A percentile compares a stretch with the other conserved stretches of the same genome.
Evolutionary conservation across 2,113 vertebrate species (phyloP).

Genomic region (Neopipo cinnamomea): DNA sequence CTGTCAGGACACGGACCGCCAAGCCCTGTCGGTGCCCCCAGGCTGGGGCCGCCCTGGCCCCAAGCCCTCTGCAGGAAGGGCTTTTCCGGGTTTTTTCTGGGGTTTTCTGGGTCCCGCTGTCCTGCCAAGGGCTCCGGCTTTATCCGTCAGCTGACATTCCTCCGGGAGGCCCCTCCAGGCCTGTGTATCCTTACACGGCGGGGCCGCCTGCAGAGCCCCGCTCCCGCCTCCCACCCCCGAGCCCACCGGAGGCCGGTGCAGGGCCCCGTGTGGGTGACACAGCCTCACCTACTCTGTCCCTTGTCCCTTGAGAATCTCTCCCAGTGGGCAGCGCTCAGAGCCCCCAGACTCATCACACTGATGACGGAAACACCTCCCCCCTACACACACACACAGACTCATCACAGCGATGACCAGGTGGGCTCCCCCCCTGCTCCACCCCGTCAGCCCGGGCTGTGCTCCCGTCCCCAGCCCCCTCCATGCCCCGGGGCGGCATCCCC

Average conservation of each 20-base stretch:
- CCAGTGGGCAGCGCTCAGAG: neutral
- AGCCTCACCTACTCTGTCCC: neutral
- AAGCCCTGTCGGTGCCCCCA: fast-evolving
- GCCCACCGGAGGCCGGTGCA: neutral
- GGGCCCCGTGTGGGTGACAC: neutral
- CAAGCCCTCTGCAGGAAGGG: neutral
- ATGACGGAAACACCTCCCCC: neutral
- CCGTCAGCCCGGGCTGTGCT: neutral
- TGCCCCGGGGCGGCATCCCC: neutral
- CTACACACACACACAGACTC: neutral
- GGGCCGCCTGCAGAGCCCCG: fast-evolving
- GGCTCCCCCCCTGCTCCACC: neutral
- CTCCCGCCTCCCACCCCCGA: neutral
- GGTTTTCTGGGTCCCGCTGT: neutral
- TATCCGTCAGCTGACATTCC: constrained; percentile 61
- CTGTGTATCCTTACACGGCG: neutral
- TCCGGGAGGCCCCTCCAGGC: constrained; percentile 45
- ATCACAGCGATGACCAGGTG: neutral
- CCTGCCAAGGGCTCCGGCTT: constrained; percentile 25
- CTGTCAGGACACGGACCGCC: fast-evolving
- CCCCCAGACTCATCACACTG: neutral
- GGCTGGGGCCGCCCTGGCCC: neutral
- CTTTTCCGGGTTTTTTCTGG: neutral
- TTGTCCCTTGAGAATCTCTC: neutral
- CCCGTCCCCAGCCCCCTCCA: neutral